Evolutionary conservation across 1,140 invertebrate species (phyloP).

Genomic region (Nylanderia fulva): DNA sequence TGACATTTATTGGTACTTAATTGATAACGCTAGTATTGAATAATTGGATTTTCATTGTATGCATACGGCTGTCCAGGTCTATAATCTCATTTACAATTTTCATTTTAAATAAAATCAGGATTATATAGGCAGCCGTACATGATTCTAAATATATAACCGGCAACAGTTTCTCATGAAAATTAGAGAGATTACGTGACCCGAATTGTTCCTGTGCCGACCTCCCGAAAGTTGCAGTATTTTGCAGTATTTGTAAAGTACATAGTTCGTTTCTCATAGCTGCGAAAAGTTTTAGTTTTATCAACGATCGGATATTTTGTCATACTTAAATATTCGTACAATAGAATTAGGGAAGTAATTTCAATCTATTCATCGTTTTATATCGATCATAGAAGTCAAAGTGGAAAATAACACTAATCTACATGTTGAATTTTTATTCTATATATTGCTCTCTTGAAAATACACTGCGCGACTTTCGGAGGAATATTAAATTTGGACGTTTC

Average conservation of each 20-base stretch:
- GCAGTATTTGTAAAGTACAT: conserved; percentile 6
- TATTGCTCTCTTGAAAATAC: conserved; percentile 3
- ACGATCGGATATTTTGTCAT: conserved; percentile 38
- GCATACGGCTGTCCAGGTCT: background rate
- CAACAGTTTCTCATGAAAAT: conserved; percentile 8
- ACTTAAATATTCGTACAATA: conserved; percentile 10
- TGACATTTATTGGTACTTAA: conserved; percentile 67
- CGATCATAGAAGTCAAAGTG: background rate
- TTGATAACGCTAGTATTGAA: conserved; percentile 65
- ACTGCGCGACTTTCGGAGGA: conserved; percentile 6
- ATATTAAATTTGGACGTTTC: background rate
- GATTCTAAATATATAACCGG: background rate
- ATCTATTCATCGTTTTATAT: conserved; percentile 3
- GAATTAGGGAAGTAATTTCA: background rate
- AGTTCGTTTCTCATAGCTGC: background rate
- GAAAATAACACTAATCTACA: background rate
- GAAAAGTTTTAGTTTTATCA: conserved; percentile 41
- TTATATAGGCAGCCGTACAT: background rate
- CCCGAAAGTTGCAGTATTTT: background rate
- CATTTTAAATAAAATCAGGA: background rate
- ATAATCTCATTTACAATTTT: background rate
- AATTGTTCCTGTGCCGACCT: conserved; percentile 36
- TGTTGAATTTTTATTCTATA: conserved; percentile 33
- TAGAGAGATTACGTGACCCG: background rate
- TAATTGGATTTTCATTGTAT: conserved; percentile 27